phyloP scores from a whole-genome alignment of 2,888 invertebrate species.

The Drosophila monieri region DNA sequence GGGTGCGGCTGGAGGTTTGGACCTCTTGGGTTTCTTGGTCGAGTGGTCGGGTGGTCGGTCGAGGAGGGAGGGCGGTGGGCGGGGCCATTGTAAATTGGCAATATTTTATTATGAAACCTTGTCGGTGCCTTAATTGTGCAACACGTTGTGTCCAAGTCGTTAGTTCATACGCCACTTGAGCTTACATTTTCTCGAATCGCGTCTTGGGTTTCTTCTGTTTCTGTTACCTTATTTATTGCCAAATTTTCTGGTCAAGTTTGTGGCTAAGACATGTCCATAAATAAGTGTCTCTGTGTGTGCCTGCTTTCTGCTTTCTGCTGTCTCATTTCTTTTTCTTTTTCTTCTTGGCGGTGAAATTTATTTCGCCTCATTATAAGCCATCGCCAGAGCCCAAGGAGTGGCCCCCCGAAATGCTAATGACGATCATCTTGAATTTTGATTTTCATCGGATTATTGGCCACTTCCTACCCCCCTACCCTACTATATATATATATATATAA shows the following conservation, averaged over 20 bases:
- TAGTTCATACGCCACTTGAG: background rate
- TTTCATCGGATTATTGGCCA: conserved; percentile 27
- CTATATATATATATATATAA: no score
- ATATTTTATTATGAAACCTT: conserved; percentile 69
- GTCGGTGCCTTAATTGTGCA: conserved; percentile 57
- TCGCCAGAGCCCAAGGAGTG: conserved; percentile 49
- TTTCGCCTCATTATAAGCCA: conserved; percentile 32
- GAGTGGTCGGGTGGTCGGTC: background rate
- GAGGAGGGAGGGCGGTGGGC: conserved; percentile 10
- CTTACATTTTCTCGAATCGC: conserved; percentile 3
- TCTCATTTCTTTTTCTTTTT: conserved; percentile 56
- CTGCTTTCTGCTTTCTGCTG: conserved; percentile 67
- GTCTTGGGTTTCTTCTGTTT: conserved; percentile 5
- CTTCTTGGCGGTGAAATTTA: conserved; percentile 69
- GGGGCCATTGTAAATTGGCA: conserved; percentile 59
- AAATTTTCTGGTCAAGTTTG: conserved; percentile 33
- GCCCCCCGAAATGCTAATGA: conserved; percentile 39
- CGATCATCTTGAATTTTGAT: conserved; percentile 16
- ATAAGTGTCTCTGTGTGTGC: conserved; percentile 12
- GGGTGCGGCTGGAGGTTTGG: conserved; percentile 22
- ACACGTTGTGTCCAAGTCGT: conserved; percentile 23
- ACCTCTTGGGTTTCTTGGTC: background rate
- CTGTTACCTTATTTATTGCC: conserved; percentile 39
- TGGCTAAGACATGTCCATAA: conserved; percentile 33
- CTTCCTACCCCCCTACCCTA: conserved; percentile 43